phyloP scores from a whole-genome alignment of 2,888 invertebrate genomes.

The Tridacna gigas region DNA sequence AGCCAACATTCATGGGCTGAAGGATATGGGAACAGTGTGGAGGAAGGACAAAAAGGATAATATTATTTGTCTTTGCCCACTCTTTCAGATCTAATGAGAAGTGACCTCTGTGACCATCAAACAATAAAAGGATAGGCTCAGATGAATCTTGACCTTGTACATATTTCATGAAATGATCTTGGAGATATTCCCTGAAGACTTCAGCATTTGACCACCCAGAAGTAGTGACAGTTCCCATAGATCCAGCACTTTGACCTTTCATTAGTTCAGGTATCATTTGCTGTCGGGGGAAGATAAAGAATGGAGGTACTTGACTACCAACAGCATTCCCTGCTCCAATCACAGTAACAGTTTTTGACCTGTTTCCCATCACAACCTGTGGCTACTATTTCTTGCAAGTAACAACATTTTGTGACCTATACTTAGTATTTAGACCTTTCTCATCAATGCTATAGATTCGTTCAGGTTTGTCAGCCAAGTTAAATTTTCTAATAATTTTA shows the following conservation, averaged over 20 bases:
- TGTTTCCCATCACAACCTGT: not conserved
- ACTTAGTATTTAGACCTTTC: not conserved
- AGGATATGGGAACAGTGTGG: conserved; percentile 31
- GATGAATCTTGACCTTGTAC: not conserved
- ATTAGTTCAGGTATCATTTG: conserved; percentile 29
- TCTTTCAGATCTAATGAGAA: conserved; percentile 20
- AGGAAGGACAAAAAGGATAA: conserved; percentile 41
- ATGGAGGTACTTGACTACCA: conserved; percentile 40
- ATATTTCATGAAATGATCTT: no score
- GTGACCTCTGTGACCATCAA: conserved; percentile 36
- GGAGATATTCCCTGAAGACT: no score
- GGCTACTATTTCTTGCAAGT: not conserved
- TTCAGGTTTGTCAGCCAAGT: not conserved
- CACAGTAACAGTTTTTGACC: conserved; percentile 28
- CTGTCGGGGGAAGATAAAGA: conserved; percentile 42
- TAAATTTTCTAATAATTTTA: not conserved
- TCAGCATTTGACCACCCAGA: not conserved
- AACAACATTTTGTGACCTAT: not conserved
- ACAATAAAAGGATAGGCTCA: not conserved
- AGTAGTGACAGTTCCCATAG: conserved; percentile 11
- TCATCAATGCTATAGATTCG: not conserved
- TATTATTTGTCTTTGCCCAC: conserved; percentile 28
- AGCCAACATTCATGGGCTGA: conserved; percentile 41
- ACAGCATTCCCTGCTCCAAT: conserved; percentile 47
- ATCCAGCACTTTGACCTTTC: conserved; percentile 7